Conservation (phyloP, 2,113 vertebrate genomes). For the Lycocorax pyrrhopterus region DNA sequence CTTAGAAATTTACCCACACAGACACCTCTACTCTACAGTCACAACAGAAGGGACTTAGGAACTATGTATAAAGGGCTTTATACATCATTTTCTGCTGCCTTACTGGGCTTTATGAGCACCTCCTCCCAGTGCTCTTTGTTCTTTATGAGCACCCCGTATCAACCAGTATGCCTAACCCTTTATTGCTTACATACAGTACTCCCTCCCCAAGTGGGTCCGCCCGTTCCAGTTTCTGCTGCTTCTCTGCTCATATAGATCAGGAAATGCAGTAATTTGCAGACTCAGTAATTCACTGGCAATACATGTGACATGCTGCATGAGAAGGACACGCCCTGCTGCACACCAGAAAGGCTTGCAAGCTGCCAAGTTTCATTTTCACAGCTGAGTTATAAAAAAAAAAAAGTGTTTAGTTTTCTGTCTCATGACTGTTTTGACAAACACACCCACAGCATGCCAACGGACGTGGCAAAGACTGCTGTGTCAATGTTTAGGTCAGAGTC, state of each 20-base stretch:
- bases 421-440: background rate
- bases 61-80: background rate
- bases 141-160: background rate
- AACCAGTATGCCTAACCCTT: fast-evolving
- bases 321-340: background rate
- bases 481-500: background rate
- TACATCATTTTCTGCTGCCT: background rate
- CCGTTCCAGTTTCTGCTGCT: background rate
- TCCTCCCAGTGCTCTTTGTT: background rate
- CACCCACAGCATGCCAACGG: background rate
- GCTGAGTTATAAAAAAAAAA: background rate
- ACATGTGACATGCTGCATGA: fast-evolving
- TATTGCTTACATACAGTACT: background rate
- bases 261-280: background rate
- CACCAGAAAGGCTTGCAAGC: background rate
- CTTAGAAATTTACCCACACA: background rate
- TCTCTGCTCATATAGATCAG: background rate
- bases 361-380: background rate
- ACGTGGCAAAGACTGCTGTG: background rate
- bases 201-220: fast-evolving
- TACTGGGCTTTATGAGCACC: background rate
- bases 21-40: background rate
- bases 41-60: background rate
- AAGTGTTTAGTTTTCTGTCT: background rate
- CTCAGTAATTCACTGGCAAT: background rate